Conservation (phyloP, 2,888 invertebrate species). For the Globia sparganii region DNA sequence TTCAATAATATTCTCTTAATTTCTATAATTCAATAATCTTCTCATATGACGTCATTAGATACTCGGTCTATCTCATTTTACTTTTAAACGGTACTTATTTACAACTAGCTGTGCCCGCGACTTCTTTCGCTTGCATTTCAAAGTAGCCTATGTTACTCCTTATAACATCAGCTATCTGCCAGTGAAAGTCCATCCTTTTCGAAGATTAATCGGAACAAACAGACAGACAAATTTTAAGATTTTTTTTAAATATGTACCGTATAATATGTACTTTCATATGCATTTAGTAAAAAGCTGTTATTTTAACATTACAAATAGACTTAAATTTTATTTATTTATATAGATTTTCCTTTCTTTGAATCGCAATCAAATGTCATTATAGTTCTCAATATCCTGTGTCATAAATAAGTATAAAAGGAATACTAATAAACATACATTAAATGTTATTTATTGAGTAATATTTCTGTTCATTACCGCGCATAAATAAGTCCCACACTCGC, state of each 20-base stretch:
- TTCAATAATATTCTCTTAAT: constrained; percentile 3
- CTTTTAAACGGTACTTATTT: not conserved
- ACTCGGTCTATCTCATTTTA: not conserved
- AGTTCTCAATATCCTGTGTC: constrained; percentile 4
- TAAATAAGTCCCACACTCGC: constrained; percentile 6
- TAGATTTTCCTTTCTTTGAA: not conserved
- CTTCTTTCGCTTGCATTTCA: too few species aligned
- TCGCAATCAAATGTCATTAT: constrained; percentile 15
- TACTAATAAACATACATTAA: constrained; percentile 9
- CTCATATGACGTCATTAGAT: constrained; percentile 17
- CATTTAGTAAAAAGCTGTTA: not conserved
- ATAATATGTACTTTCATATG: too few species aligned
- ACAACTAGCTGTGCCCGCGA: not conserved
- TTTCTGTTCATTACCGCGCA: constrained; percentile 2
- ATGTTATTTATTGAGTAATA: constrained; percentile 44
- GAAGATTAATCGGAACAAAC: too few species aligned
- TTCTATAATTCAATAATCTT: constrained; percentile 2
- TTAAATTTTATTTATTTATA: not conserved
- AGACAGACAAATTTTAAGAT: too few species aligned
- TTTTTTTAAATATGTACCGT: too few species aligned
- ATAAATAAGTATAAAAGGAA: constrained; percentile 12
- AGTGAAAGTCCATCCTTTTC: too few species aligned
- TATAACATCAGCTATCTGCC: too few species aligned
- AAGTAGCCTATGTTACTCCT: too few species aligned
- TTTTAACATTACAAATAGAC: not conserved